A percentile compares a stretch with the other conserved stretches of the same genome.
Conservation (phyloP, 2,888 invertebrate genomes). For the Trachelus troglodyta region DNA sequence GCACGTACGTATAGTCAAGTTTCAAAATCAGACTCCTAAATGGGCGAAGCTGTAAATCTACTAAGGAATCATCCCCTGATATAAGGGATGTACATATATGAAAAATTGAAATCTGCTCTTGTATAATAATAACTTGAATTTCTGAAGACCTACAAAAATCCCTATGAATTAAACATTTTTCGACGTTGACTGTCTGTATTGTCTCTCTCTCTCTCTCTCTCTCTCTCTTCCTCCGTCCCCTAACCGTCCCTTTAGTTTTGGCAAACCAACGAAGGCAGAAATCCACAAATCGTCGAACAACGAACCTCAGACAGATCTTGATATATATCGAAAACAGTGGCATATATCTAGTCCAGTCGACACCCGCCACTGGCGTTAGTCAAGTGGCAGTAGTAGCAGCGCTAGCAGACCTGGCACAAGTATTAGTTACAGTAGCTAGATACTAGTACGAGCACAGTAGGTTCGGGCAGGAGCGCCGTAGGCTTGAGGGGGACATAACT, state of each 20-base stretch:
- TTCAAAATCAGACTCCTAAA: neutral
- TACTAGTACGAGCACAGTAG: neutral
- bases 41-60: neutral
- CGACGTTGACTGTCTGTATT: neutral
- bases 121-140: neutral
- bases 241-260: neutral
- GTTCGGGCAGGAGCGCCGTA: conserved; percentile 17
- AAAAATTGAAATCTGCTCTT: neutral
- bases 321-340: conserved; percentile 41
- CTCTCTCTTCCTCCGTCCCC: no score
- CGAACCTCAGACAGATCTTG: conserved; percentile 42
- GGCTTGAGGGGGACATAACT: conserved; percentile 48
- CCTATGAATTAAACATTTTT: neutral
- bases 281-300: conserved; percentile 39
- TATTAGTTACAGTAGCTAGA: neutral
- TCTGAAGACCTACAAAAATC: neutral
- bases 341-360: conserved; percentile 31
- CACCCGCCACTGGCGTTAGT: conserved; percentile 13
- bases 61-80: neutral
- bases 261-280: conserved; percentile 5
- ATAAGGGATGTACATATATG: neutral
- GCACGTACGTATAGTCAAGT: neutral
- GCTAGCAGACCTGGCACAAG: neutral
- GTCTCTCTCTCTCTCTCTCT: neutral
- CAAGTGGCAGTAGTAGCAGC: neutral